phyloP scores from a whole-genome alignment of 1,140 invertebrate species.

The Dolichoris vasculosae region DNA sequence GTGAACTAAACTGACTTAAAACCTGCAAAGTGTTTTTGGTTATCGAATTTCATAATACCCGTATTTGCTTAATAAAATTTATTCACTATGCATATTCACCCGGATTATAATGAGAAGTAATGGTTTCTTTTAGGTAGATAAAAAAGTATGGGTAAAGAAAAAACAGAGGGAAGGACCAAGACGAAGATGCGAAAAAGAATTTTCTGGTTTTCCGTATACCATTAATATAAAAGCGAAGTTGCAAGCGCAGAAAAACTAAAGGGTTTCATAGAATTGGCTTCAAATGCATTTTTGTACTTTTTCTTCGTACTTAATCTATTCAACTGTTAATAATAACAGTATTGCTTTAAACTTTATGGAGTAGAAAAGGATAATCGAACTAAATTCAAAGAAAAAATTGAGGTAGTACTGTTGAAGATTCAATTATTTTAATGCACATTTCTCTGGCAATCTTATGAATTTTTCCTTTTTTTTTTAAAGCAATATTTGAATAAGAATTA shows the following conservation, averaged over 20 bases:
- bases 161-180: background rate
- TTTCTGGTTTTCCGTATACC: background rate
- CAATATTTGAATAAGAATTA: no score
- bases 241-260: background rate
- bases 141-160: background rate
- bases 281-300: background rate
- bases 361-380: no score
- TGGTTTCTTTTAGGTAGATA: background rate
- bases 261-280: background rate
- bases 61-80: background rate
- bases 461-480: no score
- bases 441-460: no score
- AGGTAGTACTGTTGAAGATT: no score
- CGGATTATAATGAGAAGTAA: constrained; percentile 6
- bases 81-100: background rate
- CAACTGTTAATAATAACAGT: no score
- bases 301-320: background rate
- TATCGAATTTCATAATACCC: background rate
- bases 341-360: no score
- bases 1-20: background rate
- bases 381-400: no score
- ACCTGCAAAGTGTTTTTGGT: background rate
- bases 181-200: background rate
- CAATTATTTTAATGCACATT: no score
- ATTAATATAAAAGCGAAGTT: background rate